Base-by-base conservation (phyloP, 2,797 vertebrate species). In the Myripristis jacobus region DNA sequence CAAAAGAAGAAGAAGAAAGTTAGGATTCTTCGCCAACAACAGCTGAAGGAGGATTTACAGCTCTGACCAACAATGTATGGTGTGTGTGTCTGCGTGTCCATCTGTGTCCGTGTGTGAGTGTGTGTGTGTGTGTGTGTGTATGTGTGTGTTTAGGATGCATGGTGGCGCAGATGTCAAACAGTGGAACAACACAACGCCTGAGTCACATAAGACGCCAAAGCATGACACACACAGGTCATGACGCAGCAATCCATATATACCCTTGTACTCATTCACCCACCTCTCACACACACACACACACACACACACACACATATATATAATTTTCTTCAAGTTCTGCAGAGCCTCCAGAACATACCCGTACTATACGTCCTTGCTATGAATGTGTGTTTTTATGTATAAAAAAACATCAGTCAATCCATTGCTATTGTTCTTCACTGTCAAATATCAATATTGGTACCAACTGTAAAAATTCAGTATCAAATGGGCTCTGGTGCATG, bases 141-240 rank as follows among this genome's bases (percentile, higher is more conserved):
- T 69, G 66, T 3, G 22, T 25, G 19, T n/a, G 55, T 18, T 21
- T 48, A 41, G 3, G 38, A 21, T 41, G 60, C 19, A n/a, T n/a
- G 5, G 34, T 13, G 4, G 36, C 66, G 70, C 71, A 71, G 74
- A 73, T 60, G 65, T 53, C 72, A 64, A 59, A 55, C 34, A 83
- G 18, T 29, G 50, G 22, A 70, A 75, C 74, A 77, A 34, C 41
- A 73, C 29, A 72, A 41, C 61, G 70, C 76, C 63, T 74, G 70
- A 82, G 79, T 85, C 69, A 78, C 59, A 63, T 24, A 60, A 75
- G 27, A 75, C 8, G 11, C 12, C 50, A 59, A 59, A 75, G 34
- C 54, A 48, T 68, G 62, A n/a, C n/a, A 83, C 60, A 51, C 46
- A 61, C 27, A 70, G 60, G 50, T 70, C 43, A 56, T 53, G 34